phyloP scores from a whole-genome alignment of 1,140 invertebrate genomes.

The Sitophilus oryzae region DNA sequence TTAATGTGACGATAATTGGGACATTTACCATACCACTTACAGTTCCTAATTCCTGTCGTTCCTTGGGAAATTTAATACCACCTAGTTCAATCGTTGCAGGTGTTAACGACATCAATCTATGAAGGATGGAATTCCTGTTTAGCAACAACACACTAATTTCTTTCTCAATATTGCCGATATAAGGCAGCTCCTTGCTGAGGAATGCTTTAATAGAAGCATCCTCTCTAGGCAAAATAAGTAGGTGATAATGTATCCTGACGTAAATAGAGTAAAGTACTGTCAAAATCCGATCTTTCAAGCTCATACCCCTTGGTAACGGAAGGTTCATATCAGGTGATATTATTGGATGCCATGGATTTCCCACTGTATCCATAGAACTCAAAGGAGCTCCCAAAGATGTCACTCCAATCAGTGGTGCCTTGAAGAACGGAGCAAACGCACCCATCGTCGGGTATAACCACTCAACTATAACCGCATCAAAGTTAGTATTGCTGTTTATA shows the following conservation, averaged over 20 bases:
- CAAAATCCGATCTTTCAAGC: constrained; percentile 42
- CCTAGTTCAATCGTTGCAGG: constrained; percentile 28
- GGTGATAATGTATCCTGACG: constrained; percentile 17
- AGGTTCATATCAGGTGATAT: constrained; percentile 43
- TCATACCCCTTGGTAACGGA: constrained; percentile 38
- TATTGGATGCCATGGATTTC: constrained; percentile 43
- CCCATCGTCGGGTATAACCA: constrained; percentile 30
- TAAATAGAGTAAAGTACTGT: constrained; percentile 27
- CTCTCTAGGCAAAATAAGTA: constrained; percentile 27
- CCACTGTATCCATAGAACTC: constrained; percentile 23
- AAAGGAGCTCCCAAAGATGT: constrained; percentile 24
- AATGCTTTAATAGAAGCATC: constrained; percentile 40
- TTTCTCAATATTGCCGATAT: constrained; percentile 27
- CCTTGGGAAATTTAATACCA: constrained; percentile 24
- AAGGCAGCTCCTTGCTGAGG: constrained; percentile 42
- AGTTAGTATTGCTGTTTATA: constrained; percentile 31
- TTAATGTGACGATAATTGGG: too few relatives aligned
- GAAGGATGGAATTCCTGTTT: constrained; percentile 29
- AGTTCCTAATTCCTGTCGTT: background rate
- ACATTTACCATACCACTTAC: too few relatives aligned
- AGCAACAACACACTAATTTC: constrained; percentile 29
- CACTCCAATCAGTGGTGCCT: constrained; percentile 36
- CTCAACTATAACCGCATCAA: constrained; percentile 41
- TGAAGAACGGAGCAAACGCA: constrained; percentile 35
- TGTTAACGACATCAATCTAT: constrained; percentile 29